Evolutionary conservation across 1,140 invertebrate genomes (phyloP).

Genomic region (Lutraria rhynchaena): DNA sequence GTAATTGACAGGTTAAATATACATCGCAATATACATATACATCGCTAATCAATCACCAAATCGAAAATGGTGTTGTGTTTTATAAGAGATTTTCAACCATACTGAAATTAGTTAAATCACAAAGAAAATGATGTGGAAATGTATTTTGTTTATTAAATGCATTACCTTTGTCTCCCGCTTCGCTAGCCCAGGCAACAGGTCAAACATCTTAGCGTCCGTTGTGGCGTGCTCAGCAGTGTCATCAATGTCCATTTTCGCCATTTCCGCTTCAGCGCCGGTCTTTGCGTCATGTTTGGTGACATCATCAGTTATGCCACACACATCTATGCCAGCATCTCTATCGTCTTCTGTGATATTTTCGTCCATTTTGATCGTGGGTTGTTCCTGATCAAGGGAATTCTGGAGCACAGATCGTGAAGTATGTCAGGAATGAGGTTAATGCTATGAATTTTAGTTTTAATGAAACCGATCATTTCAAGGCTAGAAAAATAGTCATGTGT

Average conservation of each 20-base stretch:
- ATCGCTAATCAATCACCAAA: background rate
- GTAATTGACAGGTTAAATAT: background rate
- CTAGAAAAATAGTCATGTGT: too few relatives aligned
- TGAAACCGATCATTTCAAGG: too few relatives aligned
- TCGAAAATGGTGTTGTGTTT: too few relatives aligned
- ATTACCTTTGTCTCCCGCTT: background rate
- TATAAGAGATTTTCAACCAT: too few relatives aligned
- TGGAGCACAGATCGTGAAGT: too few relatives aligned
- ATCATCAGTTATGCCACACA: background rate
- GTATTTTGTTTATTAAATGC: background rate
- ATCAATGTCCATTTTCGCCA: background rate
- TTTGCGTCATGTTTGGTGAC: constrained; percentile 16
- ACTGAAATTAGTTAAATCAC: too few relatives aligned
- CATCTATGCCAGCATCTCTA: background rate
- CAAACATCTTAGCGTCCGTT: background rate
- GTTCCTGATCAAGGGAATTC: too few relatives aligned
- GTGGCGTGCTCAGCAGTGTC: background rate
- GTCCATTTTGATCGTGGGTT: too few relatives aligned
- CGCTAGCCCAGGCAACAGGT: background rate
- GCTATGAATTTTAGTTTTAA: too few relatives aligned
- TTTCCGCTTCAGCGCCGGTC: background rate
- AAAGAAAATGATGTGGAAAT: too few relatives aligned
- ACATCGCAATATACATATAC: background rate
- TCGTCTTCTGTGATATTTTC: too few relatives aligned
- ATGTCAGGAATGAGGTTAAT: too few relatives aligned